Conservation (phyloP, 2,888 invertebrate species). For the Silvanus unidentatus region DNA sequence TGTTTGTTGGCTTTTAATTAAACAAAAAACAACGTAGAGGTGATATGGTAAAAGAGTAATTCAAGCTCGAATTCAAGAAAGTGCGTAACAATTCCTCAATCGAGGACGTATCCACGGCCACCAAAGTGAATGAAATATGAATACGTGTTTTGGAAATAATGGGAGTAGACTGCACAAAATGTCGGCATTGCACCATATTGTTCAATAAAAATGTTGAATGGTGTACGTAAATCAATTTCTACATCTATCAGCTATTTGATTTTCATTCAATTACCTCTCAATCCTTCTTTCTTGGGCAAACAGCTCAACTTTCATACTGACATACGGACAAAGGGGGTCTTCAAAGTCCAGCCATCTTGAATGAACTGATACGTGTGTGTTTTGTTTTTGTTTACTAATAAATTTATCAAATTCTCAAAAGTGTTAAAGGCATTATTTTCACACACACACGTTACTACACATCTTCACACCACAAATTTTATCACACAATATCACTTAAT, state of each 20-base stretch:
- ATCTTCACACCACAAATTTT: constrained; percentile 23
- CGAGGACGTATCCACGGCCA: no score
- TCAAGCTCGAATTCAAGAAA: no score
- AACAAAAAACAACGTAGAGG: no score
- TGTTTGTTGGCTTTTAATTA: no score
- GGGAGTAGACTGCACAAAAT: constrained; percentile 33
- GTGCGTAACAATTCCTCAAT: no score
- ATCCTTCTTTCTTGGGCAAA: constrained; percentile 57
- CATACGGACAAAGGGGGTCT: constrained; percentile 63
- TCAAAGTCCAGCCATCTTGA: constrained; percentile 71
- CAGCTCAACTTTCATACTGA: constrained; percentile 65
- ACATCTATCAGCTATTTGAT: constrained; percentile 9
- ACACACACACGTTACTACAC: constrained; percentile 29
- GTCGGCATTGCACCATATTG: constrained; percentile 30
- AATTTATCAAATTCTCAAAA: constrained; percentile 2
- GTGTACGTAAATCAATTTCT: no score
- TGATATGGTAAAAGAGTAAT: no score
- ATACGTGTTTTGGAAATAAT: constrained; percentile 10
- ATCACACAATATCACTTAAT: constrained; percentile 27
- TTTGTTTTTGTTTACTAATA: no score
- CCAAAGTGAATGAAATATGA: no score
- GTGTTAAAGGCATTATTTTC: constrained; percentile 20
- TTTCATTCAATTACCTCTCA: constrained; percentile 52
- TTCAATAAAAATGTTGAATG: constrained; percentile 1
- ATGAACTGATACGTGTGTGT: constrained; percentile 11